Percentiles rank a stretch among this genome's conserved stretches.
Conservation (phyloP, 2,888 invertebrate genomes). For the Brachypalpus laphriformis region DNA sequence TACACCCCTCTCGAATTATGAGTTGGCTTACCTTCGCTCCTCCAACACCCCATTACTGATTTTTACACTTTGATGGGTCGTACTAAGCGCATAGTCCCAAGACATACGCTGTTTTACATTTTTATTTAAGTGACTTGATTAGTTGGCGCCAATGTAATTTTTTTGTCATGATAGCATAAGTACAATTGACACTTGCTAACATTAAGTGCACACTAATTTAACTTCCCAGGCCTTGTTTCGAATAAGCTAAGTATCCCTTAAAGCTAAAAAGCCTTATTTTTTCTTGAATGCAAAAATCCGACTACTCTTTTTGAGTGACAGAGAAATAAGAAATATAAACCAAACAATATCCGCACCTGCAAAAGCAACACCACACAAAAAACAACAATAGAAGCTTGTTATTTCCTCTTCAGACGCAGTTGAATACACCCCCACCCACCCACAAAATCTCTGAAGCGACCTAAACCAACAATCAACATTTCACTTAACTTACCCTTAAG, state of each 20-base stretch:
- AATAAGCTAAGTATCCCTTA: not conserved
- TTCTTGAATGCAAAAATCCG: not conserved
- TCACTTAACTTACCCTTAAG: constrained; percentile 73
- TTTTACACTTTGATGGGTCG: too few relatives aligned
- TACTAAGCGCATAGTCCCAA: too few relatives aligned
- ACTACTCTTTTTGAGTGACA: not conserved
- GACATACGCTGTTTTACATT: too few relatives aligned
- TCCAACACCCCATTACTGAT: too few relatives aligned
- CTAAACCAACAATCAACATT: constrained; percentile 73
- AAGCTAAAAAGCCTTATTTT: not conserved
- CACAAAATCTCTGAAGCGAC: constrained; percentile 41
- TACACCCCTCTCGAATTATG: too few relatives aligned
- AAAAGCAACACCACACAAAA: constrained; percentile 25
- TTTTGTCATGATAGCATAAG: too few relatives aligned
- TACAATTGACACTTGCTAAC: too few relatives aligned
- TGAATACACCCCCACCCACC: constrained; percentile 1
- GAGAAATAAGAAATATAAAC: not conserved
- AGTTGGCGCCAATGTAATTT: too few relatives aligned
- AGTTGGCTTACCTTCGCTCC: too few relatives aligned
- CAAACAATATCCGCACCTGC: constrained; percentile 56
- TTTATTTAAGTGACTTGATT: too few relatives aligned
- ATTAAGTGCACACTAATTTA: too few relatives aligned
- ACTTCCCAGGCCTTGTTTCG: not conserved
- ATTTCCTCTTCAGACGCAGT: constrained; percentile 43
- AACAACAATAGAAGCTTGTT: constrained; percentile 56